phyloP scores from a whole-genome alignment of 2,797 vertebrate genomes.

The Myotis findleyi region DNA sequence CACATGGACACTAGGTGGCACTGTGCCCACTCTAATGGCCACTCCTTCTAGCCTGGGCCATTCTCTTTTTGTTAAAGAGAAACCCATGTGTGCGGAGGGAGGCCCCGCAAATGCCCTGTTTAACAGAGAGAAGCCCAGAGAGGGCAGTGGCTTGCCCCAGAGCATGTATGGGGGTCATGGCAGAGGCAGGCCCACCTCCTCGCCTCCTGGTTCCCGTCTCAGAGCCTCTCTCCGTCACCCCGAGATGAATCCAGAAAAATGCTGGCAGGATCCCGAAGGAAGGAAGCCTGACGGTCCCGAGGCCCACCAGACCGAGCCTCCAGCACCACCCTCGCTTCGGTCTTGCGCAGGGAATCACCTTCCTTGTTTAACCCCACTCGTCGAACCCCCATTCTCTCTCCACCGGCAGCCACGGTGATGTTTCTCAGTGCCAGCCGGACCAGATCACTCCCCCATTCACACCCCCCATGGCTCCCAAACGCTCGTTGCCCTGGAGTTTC shows the following conservation, averaged over 20 bases:
- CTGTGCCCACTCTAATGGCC: not conserved
- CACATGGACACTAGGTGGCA: constrained; percentile 19
- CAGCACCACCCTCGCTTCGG: not conserved
- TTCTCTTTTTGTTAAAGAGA: not conserved
- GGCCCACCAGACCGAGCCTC: not conserved
- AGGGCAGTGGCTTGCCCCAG: not conserved
- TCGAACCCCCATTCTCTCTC: not conserved
- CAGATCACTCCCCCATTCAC: not conserved
- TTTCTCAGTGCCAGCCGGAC: not conserved
- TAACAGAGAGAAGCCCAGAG: not conserved
- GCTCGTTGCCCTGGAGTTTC: not conserved
- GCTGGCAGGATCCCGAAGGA: not conserved
- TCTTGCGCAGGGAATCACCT: not conserved
- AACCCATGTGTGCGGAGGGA: not conserved
- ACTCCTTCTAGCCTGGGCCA: not conserved
- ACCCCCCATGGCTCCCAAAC: not conserved
- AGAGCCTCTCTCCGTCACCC: not conserved
- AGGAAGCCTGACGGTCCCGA: not conserved
- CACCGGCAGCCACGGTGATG: not conserved
- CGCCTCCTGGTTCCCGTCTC: not conserved
- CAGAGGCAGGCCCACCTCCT: not conserved
- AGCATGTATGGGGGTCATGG: fast-evolving
- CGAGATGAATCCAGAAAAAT: not conserved
- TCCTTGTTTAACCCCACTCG: not conserved
- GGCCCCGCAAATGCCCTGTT: not conserved